Percentiles rank a stretch among this genome's conserved stretches.
Conservation (phyloP, 2,797 vertebrate species). For the Luscinia luscinia region DNA sequence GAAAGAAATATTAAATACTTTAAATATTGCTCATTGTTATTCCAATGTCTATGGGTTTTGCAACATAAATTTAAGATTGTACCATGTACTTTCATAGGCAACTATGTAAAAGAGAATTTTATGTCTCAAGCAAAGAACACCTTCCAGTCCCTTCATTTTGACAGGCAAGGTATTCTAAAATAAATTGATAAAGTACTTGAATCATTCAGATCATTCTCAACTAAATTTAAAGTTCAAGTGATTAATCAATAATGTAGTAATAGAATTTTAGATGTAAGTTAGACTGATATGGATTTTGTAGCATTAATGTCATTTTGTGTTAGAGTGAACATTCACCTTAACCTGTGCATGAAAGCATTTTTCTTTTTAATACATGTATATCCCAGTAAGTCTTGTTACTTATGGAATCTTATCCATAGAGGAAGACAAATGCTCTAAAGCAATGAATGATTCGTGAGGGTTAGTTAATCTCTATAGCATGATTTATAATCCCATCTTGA, state of each 20-base stretch:
- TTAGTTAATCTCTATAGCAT: slow-evolving; percentile 62
- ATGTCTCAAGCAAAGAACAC: slow-evolving; percentile 3
- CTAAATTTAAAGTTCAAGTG: slow-evolving; percentile 73
- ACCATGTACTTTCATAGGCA: neutral
- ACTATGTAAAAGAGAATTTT: neutral
- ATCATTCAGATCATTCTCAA: slow-evolving; percentile 60
- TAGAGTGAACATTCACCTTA: slow-evolving; percentile 63
- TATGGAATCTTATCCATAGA: slow-evolving; percentile 52
- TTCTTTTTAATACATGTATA: slow-evolving; percentile 63
- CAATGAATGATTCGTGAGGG: slow-evolving; percentile 50
- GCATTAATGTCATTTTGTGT: slow-evolving; percentile 68
- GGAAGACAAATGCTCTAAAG: slow-evolving; percentile 58
- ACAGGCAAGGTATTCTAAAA: slow-evolving; percentile 60
- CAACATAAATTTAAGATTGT: neutral
- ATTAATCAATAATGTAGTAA: slow-evolving; percentile 78
- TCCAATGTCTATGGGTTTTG: neutral
- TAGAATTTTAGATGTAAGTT: slow-evolving; percentile 71
- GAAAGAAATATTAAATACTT: neutral
- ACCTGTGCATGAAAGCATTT: slow-evolving; percentile 50
- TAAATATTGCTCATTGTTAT: neutral
- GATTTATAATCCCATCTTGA: slow-evolving; percentile 68
- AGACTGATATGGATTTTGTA: slow-evolving; percentile 61
- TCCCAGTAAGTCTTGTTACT: slow-evolving; percentile 61
- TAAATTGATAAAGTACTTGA: slow-evolving; percentile 65
- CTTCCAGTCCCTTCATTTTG: slow-evolving; percentile 55